phyloP scores from a whole-genome alignment of 2,888 invertebrate genomes.

The Gymnoscelis rufifasciata region DNA sequence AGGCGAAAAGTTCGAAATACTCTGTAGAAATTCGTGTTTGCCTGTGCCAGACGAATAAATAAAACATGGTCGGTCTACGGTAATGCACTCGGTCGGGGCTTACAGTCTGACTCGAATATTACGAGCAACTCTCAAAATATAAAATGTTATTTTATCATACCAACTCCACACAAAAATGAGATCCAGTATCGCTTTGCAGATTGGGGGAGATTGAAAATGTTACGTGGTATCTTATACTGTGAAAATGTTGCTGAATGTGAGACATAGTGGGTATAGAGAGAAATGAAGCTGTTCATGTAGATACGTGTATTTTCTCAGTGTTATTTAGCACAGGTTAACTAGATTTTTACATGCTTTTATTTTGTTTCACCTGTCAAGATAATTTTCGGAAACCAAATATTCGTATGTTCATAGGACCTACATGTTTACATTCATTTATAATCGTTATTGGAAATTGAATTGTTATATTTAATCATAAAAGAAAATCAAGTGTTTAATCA shows the following conservation, averaged over 20 bases:
- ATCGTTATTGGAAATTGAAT: too few species aligned
- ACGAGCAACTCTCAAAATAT: slow-evolving; percentile 34
- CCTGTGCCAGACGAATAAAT: slow-evolving; percentile 55
- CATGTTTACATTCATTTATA: too few species aligned
- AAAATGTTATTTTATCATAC: slow-evolving; percentile 34
- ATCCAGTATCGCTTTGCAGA: slow-evolving; percentile 16
- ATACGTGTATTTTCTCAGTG: neutral
- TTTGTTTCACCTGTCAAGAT: too few species aligned
- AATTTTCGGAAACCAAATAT: too few species aligned
- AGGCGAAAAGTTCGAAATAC: slow-evolving; percentile 12
- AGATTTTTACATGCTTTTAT: too few species aligned
- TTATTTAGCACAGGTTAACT: too few species aligned
- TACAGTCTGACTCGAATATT: slow-evolving; percentile 37
- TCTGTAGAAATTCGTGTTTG: slow-evolving; percentile 15
- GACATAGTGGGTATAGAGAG: neutral
- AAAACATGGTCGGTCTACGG: slow-evolving; percentile 48
- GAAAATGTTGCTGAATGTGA: slow-evolving; percentile 2
- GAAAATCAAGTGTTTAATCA: neutral
- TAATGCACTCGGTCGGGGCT: slow-evolving; percentile 56
- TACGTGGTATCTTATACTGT: slow-evolving; percentile 5
- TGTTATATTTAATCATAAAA: neutral
- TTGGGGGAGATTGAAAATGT: slow-evolving; percentile 22
- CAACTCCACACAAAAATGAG: slow-evolving; percentile 25
- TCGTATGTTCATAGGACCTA: too few species aligned
- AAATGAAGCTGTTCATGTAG: neutral